Percentiles rank a stretch among this genome's conserved stretches.
phyloP scores from a whole-genome alignment of 2,888 invertebrate genomes.

The Thysanoteuthis rhombus region DNA sequence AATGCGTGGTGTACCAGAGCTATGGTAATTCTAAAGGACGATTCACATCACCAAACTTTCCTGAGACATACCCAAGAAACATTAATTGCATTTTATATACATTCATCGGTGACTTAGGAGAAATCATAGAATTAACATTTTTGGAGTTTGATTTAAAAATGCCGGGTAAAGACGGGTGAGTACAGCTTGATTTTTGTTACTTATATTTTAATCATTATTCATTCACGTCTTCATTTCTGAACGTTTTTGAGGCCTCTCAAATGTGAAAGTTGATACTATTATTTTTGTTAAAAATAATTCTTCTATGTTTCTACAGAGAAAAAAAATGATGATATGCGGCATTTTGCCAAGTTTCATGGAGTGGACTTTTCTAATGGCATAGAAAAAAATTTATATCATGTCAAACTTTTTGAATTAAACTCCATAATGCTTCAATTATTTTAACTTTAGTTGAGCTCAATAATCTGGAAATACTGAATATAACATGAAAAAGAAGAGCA shows the following conservation, averaged over 20 bases:
- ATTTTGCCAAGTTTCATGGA: too few relatives aligned
- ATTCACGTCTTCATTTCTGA: background rate
- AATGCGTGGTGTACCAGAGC: slow-evolving; percentile 83
- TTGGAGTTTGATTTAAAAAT: slow-evolving; percentile 81
- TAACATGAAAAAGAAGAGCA: too few relatives aligned
- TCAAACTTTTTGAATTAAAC: too few relatives aligned
- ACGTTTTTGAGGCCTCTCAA: background rate
- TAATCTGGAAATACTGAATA: too few relatives aligned
- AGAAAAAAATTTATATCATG: too few relatives aligned
- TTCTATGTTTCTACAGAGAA: too few relatives aligned
- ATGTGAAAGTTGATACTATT: too few relatives aligned
- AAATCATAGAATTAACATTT: slow-evolving; percentile 85
- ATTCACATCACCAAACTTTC: slow-evolving; percentile 87
- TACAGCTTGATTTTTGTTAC: background rate
- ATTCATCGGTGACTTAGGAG: slow-evolving; percentile 80
- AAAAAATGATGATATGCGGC: too few relatives aligned
- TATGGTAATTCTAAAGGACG: slow-evolving; percentile 80
- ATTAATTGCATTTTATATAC: slow-evolving; percentile 86
- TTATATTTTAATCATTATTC: background rate
- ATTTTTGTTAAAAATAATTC: too few relatives aligned
- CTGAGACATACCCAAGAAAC: slow-evolving; percentile 78
- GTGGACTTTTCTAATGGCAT: too few relatives aligned
- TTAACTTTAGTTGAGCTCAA: too few relatives aligned
- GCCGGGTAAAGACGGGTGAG: slow-evolving; percentile 58
- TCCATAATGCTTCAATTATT: too few relatives aligned